Conservation (phyloP, 2,888 invertebrate species). For the Macrosoma leucophasiata region DNA sequence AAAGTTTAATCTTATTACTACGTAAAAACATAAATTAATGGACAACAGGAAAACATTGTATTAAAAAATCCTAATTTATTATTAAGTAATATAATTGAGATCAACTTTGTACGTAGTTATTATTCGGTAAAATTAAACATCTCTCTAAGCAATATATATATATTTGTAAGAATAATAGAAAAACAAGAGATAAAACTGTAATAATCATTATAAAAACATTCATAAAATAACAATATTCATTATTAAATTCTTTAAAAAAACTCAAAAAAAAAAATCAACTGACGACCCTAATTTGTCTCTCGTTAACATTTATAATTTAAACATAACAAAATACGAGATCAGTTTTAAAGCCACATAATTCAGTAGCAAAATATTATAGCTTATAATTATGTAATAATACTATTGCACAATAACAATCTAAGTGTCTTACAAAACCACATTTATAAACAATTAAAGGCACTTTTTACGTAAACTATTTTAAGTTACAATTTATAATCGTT, state of each 20-base stretch:
- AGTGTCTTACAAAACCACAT: constrained; percentile 17
- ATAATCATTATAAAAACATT: too few relatives aligned
- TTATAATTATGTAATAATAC: too few relatives aligned
- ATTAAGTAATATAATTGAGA: too few relatives aligned
- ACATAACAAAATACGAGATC: constrained; percentile 17
- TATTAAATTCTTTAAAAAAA: constrained; percentile 15
- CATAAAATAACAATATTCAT: too few relatives aligned
- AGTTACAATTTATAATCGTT: constrained; percentile 14
- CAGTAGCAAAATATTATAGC: too few relatives aligned
- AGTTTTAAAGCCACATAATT: constrained; percentile 16
- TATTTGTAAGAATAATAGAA: constrained; percentile 15
- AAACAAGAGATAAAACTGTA: too few relatives aligned
- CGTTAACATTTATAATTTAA: too few relatives aligned
- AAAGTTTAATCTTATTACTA: too few relatives aligned
- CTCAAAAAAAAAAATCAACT: constrained; percentile 13
- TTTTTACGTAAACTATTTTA: too few relatives aligned
- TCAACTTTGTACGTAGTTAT: constrained; percentile 12
- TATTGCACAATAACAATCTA: constrained; percentile 17
- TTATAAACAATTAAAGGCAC: constrained; percentile 14
- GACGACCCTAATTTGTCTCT: too few relatives aligned
- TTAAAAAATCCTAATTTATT: constrained; percentile 10
- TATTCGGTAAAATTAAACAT: constrained; percentile 14
- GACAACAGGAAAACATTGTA: constrained; percentile 12
- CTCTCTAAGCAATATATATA: constrained; percentile 14
- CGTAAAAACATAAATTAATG: constrained; percentile 12